Conservation (phyloP, 2,113 vertebrate species). For the Dryoscopus gambensis region DNA sequence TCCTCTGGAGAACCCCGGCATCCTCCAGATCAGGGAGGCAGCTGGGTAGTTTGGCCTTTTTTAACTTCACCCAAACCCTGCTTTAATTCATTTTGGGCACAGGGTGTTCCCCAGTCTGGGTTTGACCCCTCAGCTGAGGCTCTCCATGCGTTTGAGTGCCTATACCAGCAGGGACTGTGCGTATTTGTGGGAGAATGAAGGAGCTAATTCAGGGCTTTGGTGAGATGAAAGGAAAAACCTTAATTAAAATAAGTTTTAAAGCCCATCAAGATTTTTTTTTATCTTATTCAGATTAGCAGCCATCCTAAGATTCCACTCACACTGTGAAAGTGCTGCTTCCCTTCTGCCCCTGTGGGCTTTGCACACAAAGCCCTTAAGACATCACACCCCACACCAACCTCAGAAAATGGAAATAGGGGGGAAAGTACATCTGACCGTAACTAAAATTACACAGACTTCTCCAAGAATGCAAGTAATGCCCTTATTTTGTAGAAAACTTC, state of each 20-base stretch:
- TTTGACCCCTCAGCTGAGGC: not conserved
- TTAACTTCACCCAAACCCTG: not conserved
- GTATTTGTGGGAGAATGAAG: not conserved
- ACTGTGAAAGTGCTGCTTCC: not conserved
- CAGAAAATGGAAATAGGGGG: not conserved
- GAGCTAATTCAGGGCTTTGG: slow-evolving; percentile 26
- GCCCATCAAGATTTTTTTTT: not conserved
- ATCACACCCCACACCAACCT: not conserved
- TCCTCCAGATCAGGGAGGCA: not conserved
- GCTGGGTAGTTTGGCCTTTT: not conserved
- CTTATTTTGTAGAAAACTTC: not conserved
- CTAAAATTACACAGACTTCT: not conserved
- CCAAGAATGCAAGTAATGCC: not conserved
- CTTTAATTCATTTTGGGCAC: not conserved
- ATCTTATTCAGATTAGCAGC: slow-evolving; percentile 39
- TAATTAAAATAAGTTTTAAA: slow-evolving; percentile 62
- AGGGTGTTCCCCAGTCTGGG: not conserved
- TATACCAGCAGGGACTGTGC: not conserved
- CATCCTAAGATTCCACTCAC: not conserved
- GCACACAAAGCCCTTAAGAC: not conserved
- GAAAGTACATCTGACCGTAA: not conserved
- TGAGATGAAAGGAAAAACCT: slow-evolving; percentile 45
- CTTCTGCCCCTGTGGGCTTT: not conserved
- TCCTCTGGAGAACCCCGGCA: not conserved
- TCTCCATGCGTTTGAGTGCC: fast-evolving